Conservation (phyloP, 2,797 vertebrate genomes). For the Micrastur ruficollis region DNA sequence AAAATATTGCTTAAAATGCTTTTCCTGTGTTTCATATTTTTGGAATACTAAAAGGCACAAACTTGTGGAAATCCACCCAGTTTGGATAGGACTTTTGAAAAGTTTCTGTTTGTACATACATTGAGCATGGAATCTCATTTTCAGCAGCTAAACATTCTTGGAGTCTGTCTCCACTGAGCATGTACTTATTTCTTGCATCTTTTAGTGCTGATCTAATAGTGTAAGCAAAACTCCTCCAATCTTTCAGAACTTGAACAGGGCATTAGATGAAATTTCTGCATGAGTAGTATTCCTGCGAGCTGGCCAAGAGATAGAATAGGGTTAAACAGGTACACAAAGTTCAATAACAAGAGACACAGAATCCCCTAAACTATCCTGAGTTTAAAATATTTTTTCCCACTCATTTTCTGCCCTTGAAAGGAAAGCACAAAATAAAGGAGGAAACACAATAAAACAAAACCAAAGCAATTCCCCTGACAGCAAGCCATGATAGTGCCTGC, state of each 20-base stretch:
- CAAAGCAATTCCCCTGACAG: background rate
- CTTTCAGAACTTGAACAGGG: background rate
- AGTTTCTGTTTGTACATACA: background rate
- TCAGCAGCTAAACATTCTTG: background rate
- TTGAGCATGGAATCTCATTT: background rate
- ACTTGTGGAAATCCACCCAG: background rate
- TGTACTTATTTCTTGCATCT: background rate
- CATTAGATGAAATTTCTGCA: background rate
- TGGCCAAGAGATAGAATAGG: background rate
- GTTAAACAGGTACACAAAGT: background rate
- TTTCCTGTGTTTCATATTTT: background rate
- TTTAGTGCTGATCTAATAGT: background rate
- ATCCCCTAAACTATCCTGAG: background rate
- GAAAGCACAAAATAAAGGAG: background rate
- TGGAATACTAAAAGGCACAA: background rate
- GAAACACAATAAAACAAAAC: background rate
- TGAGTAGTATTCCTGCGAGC: background rate
- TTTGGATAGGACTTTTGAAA: background rate
- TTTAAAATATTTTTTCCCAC: rapidly evolving
- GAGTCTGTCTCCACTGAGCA: background rate
- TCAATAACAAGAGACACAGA: background rate
- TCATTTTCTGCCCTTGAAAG: background rate
- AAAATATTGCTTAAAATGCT: background rate
- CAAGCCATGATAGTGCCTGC: background rate
- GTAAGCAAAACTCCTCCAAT: background rate